phyloP scores from a whole-genome alignment of 2,113 vertebrate genomes.

The Indicator maculatus region DNA sequence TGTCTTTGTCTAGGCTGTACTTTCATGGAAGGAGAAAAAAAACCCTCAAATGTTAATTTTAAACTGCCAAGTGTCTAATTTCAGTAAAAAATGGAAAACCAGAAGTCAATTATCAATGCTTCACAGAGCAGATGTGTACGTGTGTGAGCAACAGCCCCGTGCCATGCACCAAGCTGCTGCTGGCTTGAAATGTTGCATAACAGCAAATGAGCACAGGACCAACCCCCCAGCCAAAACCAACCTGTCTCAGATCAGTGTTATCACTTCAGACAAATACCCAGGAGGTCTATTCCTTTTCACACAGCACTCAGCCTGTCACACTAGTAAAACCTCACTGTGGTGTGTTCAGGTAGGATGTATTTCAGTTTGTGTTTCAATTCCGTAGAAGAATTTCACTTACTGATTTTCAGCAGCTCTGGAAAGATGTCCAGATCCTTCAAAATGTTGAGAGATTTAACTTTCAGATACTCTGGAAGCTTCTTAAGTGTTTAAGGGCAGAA shows the following conservation, averaged over 20 bases:
- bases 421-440: neutral
- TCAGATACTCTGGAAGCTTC: neutral
- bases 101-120: neutral
- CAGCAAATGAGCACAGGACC: neutral
- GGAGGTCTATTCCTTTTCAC: neutral
- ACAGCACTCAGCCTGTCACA: neutral
- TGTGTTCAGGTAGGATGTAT: neutral
- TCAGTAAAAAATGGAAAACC: neutral
- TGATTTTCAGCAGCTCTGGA: neutral
- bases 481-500: neutral
- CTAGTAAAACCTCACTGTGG: neutral
- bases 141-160: neutral
- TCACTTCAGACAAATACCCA: neutral
- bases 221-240: neutral
- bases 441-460: neutral
- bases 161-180: neutral
- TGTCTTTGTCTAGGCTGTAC: neutral
- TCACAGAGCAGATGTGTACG: neutral
- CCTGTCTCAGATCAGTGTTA: neutral
- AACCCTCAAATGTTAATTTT: neutral
- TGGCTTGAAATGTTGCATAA: rapidly evolving
- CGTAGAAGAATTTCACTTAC: neutral
- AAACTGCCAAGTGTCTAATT: neutral
- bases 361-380: neutral
- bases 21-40: neutral